Evolutionary conservation across 2,113 vertebrate genomes (phyloP).

Genomic region (Scytalopus superciliaris): DNA sequence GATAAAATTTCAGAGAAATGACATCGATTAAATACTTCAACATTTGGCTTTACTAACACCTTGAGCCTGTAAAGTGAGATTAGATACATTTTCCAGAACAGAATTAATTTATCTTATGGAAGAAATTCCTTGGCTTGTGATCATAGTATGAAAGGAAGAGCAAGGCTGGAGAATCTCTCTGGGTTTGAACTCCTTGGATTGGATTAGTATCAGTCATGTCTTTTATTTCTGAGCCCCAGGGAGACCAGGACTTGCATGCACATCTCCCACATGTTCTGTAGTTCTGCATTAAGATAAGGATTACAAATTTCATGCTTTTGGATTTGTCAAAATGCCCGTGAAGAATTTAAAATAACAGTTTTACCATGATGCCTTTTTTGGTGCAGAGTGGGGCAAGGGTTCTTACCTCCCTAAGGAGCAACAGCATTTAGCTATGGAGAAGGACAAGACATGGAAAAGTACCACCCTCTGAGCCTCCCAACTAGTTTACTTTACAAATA

Average conservation of each 20-base stretch:
- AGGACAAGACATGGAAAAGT: not conserved
- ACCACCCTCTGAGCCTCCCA: not conserved
- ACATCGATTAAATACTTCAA: not conserved
- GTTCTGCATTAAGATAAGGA: not conserved
- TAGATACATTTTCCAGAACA: not conserved
- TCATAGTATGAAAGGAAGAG: not conserved
- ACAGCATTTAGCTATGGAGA: not conserved
- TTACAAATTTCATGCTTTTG: not conserved
- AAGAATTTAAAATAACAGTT: not conserved
- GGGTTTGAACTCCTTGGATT: not conserved
- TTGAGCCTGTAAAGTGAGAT: not conserved
- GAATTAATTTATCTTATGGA: not conserved
- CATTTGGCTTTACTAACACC: slow-evolving; percentile 3
- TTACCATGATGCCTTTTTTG: not conserved
- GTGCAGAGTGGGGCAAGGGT: not conserved
- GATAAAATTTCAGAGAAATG: not conserved
- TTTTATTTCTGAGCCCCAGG: not conserved
- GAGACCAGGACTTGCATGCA: not conserved
- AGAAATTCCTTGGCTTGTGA: not conserved
- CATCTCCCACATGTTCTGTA: not conserved
- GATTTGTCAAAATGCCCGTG: not conserved
- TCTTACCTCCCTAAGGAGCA: not conserved
- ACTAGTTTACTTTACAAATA: not conserved
- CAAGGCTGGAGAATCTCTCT: not conserved
- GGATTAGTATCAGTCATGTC: not conserved